Percentiles rank a stretch among this genome's conserved stretches.
phyloP scores from a whole-genome alignment of 2,113 vertebrate genomes.

The Oryzias curvinotus region DNA sequence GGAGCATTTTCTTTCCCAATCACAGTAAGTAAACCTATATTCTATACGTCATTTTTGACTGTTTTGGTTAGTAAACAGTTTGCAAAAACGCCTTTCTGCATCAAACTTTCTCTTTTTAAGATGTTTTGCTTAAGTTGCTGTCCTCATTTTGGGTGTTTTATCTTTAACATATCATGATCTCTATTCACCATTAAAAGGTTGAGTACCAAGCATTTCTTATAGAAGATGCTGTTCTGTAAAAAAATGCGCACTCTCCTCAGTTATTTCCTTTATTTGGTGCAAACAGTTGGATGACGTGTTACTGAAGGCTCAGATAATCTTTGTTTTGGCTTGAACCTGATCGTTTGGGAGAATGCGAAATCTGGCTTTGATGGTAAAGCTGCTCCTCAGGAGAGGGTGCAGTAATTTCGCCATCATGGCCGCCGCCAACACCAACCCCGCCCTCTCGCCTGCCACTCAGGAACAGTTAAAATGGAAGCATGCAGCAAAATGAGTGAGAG shows the following conservation, averaged over 20 bases:
- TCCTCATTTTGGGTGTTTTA: not conserved
- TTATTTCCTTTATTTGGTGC: not conserved
- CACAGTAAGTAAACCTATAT: slow-evolving; percentile 49
- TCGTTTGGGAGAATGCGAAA: slow-evolving; percentile 22
- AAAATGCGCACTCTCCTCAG: too few relatives aligned
- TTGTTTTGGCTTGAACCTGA: slow-evolving; percentile 25
- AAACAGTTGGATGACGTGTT: not conserved
- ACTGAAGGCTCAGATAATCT: not conserved
- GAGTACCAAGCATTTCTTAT: too few relatives aligned
- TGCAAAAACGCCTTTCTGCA: too few relatives aligned
- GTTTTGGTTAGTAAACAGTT: not conserved
- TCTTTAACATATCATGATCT: not conserved
- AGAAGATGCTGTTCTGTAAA: too few relatives aligned
- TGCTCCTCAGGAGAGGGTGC: slow-evolving; percentile 58
- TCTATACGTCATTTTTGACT: not conserved
- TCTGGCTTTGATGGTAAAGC: slow-evolving; percentile 45
- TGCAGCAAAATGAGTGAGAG: slow-evolving; percentile 68
- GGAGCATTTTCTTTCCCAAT: slow-evolving; percentile 22
- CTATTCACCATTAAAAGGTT: not conserved
- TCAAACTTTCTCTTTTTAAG: slow-evolving; percentile 2
- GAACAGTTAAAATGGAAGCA: slow-evolving; percentile 79
- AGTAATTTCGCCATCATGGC: slow-evolving; percentile 70
- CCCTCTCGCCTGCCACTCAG: slow-evolving; percentile 73
- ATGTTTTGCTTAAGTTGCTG: not conserved
- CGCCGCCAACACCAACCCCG: slow-evolving; percentile 61